Evolutionary conservation across 2,113 vertebrate species (phyloP).

Genomic region (Cervus canadensis): DNA sequence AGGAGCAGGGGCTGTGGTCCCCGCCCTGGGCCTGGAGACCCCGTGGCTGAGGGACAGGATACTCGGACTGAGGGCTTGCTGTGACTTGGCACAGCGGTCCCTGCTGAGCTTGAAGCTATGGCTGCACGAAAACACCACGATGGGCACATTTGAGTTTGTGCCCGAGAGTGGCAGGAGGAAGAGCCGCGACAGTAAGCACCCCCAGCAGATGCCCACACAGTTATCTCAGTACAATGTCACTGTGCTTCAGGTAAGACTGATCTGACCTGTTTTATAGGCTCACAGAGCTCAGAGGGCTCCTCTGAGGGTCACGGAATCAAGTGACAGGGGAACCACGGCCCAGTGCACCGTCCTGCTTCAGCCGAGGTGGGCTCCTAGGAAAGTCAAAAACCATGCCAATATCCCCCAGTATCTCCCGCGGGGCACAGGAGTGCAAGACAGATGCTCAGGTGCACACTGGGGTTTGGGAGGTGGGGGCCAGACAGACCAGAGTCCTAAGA

Average conservation of each 20-base stretch:
- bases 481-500: not conserved
- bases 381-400: rapidly evolving
- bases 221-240: rapidly evolving
- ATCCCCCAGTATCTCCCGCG: rapidly evolving
- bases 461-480: rapidly evolving
- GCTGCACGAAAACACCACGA: not conserved
- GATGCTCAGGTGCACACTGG: rapidly evolving
- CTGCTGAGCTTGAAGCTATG: not conserved
- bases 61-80: rapidly evolving
- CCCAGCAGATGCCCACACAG: not conserved
- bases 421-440: not conserved
- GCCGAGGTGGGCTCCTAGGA: not conserved
- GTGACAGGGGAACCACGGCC: rapidly evolving
- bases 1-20: not conserved
- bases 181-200: not conserved
- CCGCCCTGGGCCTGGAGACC: not conserved
- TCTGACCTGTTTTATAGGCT: not conserved
- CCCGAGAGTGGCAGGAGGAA: not conserved
- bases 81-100: not conserved
- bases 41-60: not conserved
- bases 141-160: not conserved
- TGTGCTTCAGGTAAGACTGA: rapidly evolving
- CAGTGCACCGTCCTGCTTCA: rapidly evolving
- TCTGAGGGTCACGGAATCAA: not conserved
- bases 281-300: not conserved